These are phyloP conservation scores for Tragelaphus imberbis DNA, from an alignment of 2,113 vertebrate genomes.

Conservation along the genomic window DNA sequence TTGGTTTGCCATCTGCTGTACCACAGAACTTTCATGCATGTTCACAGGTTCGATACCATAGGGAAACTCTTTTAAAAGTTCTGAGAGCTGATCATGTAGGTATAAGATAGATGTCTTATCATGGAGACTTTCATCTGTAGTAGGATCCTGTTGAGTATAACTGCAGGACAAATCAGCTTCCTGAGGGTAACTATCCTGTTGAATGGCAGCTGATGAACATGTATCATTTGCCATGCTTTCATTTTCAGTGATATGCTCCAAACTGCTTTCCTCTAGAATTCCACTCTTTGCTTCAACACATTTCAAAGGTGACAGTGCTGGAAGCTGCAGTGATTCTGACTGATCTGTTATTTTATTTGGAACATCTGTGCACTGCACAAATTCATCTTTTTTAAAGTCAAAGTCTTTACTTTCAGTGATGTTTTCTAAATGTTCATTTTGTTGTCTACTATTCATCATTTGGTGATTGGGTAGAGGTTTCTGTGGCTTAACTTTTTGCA, in stretches of 20 bases:
- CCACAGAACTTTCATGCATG: neutral
- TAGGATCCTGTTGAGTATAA: neutral
- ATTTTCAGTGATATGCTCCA: neutral
- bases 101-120: slow-evolving; percentile 27
- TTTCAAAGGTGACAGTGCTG: neutral
- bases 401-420: neutral
- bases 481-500: neutral
- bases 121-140: neutral
- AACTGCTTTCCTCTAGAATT: neutral
- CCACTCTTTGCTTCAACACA: neutral
- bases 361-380: neutral
- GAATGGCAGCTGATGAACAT: neutral
- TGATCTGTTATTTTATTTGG: neutral
- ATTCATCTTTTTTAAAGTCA: neutral
- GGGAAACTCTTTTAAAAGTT: slow-evolving; percentile 81
- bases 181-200: neutral
- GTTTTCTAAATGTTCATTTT: neutral
- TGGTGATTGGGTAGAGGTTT: neutral
- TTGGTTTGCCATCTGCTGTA: neutral
- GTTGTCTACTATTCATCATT: neutral
- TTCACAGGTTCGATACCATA: slow-evolving; percentile 77
- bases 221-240: accelerated
- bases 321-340: neutral
- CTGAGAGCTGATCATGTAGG: slow-evolving; percentile 76
- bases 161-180: neutral